These are phyloP conservation scores for Entomobrya proxima DNA, from an alignment of 2,888 invertebrate genomes.

Conservation along the genomic window DNA sequence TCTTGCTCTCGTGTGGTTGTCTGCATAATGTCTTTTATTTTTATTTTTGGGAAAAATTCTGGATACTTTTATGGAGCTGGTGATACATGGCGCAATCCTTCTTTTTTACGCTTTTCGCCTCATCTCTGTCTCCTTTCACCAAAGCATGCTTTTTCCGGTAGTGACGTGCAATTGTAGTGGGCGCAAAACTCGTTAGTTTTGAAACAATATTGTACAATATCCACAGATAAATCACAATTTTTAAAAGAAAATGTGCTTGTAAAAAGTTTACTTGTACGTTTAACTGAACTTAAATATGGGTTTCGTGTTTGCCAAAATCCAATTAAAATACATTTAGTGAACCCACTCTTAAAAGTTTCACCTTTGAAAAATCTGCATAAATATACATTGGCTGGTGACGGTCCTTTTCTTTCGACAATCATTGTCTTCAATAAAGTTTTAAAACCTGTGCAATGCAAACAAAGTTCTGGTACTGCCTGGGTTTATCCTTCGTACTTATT, in stretches of 20 bases:
- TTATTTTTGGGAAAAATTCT: not conserved
- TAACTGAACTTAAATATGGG: not conserved
- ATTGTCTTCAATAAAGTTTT: too few species aligned
- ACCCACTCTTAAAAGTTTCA: too few species aligned
- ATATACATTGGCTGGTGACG: too few species aligned
- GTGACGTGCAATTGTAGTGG: not conserved
- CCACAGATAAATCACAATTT: constrained; percentile 13
- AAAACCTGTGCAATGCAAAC: too few species aligned
- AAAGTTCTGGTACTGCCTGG: too few species aligned
- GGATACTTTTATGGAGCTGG: not conserved
- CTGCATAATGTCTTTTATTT: constrained; percentile 22
- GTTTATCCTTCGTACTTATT: too few species aligned
- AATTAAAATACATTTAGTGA: not conserved
- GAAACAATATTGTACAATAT: not conserved
- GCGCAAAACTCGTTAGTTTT: not conserved
- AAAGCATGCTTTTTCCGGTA: not conserved
- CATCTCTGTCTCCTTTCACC: not conserved
- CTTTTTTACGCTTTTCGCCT: constrained; percentile 18
- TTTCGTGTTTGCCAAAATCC: not conserved
- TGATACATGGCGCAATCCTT: constrained; percentile 6
- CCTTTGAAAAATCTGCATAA: too few species aligned
- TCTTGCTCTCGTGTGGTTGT: not conserved
- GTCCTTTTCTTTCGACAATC: too few species aligned
- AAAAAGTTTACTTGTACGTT: not conserved
- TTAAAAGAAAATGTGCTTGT: too few species aligned